Evolutionary conservation across 2,888 invertebrate genomes (phyloP), one percentile per base, ranked within the genome.

Genomic region (Eupithecia vulgata): DNA sequence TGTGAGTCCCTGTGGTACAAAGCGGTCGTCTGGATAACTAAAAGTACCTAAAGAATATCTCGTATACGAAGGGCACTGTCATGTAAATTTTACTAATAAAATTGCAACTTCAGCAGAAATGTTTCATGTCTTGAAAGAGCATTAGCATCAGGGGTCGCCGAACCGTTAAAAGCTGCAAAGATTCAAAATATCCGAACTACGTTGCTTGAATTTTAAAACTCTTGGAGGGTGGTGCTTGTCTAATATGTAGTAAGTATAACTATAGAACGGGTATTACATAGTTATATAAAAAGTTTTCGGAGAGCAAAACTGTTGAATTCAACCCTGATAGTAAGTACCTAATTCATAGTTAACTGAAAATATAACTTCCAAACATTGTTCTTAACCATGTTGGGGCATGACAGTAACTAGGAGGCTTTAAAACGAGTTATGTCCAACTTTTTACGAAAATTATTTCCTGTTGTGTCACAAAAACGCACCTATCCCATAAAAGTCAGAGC

Each of bases 21-120:
- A n/a, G 68, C 61, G 68, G 61, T 68, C 61, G 68, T 62, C 68
- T 68, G 61, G 40, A 61, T 30, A 52, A 34, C 61, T 61, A 61
- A 17, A 34, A 61, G 59, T 34, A 34, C 34, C 21, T 12, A 25
- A 3, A 15, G 34, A 34, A 25, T 30, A 30, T 61, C 25, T 59
- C 30, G 8, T 17, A 61, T 34, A 61, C 61, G 34, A 34, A 57
- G 13, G 25, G 5, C 15, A 61, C 17, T 34, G 34, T 21, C 61
- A 17, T 21, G 21, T 48, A 45, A 45, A 7, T 59, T 25, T 1
- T 15, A 34, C 30, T 6, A 7, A 59, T 30, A 59, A 21, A 25
- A 30, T 61, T 34, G 21, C 30, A 61, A 15, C 30, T 59, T 30
- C 59, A 30, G 30, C 30, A 59, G 30, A 17, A 17, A 30, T 5